These are phyloP conservation scores for Mamestra brassicae DNA, from an alignment of 2,888 invertebrate species.

Conservation along the genomic window DNA sequence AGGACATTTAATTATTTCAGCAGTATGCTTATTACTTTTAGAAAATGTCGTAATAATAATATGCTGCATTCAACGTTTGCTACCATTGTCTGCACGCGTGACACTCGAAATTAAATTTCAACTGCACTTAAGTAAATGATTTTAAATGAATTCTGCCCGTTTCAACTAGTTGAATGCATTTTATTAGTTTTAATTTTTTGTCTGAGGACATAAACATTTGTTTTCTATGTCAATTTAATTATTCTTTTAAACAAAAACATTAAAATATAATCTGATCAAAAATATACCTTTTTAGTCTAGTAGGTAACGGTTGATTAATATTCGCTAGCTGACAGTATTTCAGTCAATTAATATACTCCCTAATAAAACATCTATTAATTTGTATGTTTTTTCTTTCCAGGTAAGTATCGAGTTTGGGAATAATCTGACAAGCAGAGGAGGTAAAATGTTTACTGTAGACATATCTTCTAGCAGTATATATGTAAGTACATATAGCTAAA, in stretches of 20 bases:
- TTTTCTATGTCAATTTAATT: neutral
- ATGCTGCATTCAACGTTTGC: slow-evolving; percentile 44
- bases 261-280: neutral
- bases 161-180: slow-evolving; percentile 16
- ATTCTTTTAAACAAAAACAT: neutral
- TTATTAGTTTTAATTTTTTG: slow-evolving; percentile 7
- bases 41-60: slow-evolving; percentile 20
- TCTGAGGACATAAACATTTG: neutral
- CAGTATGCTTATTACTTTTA: slow-evolving; percentile 2
- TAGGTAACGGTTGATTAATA: neutral
- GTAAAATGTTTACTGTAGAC: slow-evolving; percentile 38
- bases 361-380: slow-evolving; percentile 29
- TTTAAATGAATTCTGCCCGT: slow-evolving; percentile 35
- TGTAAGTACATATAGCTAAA: slow-evolving; percentile 37
- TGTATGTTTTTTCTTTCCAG: slow-evolving; percentile 69
- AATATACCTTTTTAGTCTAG: neutral
- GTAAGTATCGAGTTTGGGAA: slow-evolving; percentile 72
- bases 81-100: slow-evolving; percentile 47
- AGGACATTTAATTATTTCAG: neutral
- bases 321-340: slow-evolving; percentile 5
- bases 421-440: slow-evolving; percentile 29
- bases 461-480: slow-evolving; percentile 10
- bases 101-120: slow-evolving; percentile 50
- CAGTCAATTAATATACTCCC: slow-evolving; percentile 20
- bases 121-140: slow-evolving; percentile 48